phyloP scores from a whole-genome alignment of 2,888 invertebrate genomes.

The Helicoverpa assulta region DNA sequence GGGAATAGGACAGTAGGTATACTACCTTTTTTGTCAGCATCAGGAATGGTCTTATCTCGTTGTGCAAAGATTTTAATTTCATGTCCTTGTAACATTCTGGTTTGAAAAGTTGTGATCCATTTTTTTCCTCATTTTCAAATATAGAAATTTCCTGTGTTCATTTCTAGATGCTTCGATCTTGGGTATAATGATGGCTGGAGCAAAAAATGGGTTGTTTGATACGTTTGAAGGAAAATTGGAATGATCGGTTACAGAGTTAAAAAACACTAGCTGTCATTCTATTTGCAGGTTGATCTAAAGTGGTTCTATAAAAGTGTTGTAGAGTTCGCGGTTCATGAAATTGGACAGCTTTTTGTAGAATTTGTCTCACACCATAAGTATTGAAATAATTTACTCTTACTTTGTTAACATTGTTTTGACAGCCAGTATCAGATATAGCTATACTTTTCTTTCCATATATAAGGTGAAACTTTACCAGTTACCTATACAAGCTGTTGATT shows the following conservation, averaged over 20 bases:
- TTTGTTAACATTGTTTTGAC: no score
- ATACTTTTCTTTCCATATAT: neutral
- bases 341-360: no score
- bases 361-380: neutral
- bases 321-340: neutral
- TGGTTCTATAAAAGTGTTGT: neutral
- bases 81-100: constrained; percentile 36
- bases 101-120: constrained; percentile 49
- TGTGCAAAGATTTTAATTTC: constrained; percentile 61
- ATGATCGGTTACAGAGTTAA: constrained; percentile 34
- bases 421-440: neutral
- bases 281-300: constrained; percentile 47
- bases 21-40: constrained; percentile 50
- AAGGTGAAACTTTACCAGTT: neutral
- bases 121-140: constrained; percentile 42
- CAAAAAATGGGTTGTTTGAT: constrained; percentile 44
- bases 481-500: no score
- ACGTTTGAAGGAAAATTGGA: constrained; percentile 47
- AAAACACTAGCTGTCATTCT: constrained; percentile 31
- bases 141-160: constrained; percentile 49
- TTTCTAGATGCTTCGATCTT: constrained; percentile 25
- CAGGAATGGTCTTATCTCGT: constrained; percentile 47
- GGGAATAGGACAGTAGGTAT: constrained; percentile 58
- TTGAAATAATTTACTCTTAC: neutral
- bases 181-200: constrained; percentile 44